These are phyloP conservation scores for Drosophila eugracilis DNA, from an alignment of 1,140 invertebrate species.

Conservation along the genomic window DNA sequence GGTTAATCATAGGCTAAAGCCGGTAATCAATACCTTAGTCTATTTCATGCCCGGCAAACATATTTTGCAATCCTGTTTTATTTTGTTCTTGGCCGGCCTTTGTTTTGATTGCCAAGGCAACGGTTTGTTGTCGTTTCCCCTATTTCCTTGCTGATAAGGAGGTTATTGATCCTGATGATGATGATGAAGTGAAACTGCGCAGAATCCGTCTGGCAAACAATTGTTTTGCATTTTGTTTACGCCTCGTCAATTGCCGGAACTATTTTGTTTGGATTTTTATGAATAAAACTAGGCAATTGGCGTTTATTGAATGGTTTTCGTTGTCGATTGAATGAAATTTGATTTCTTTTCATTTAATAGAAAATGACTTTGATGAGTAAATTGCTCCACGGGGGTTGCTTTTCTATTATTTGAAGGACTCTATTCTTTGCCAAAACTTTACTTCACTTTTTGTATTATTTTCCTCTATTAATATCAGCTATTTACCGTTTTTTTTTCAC, in stretches of 20 bases:
- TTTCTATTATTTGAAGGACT: not conserved
- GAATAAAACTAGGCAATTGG: conserved; percentile 32
- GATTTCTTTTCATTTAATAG: not conserved
- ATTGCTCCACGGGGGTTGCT: not conserved
- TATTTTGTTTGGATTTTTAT: conserved; percentile 32
- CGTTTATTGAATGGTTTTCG: conserved; percentile 21
- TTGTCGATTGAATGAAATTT: conserved; percentile 5
- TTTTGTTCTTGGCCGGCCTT: conserved; percentile 18
- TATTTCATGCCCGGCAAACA: conserved; percentile 84
- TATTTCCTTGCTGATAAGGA: conserved; percentile 37
- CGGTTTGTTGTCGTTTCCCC: conserved; percentile 9
- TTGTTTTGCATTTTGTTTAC: conserved; percentile 56
- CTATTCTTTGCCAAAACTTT: not conserved
- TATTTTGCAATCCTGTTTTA: conserved; percentile 19
- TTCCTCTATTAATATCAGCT: not conserved
- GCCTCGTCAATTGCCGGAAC: conserved; percentile 32
- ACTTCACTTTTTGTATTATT: not conserved
- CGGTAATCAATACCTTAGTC: conserved; percentile 73
- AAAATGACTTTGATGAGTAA: not conserved
- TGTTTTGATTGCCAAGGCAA: conserved; percentile 52
- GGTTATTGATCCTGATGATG: conserved; percentile 77
- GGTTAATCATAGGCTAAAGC: conserved; percentile 81
- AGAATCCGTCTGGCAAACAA: conserved; percentile 57
- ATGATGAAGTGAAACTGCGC: conserved; percentile 52
- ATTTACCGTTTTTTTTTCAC: conserved; percentile 38